Conservation (phyloP, 2,888 invertebrate species). For the Ophioninae sp. region DNA sequence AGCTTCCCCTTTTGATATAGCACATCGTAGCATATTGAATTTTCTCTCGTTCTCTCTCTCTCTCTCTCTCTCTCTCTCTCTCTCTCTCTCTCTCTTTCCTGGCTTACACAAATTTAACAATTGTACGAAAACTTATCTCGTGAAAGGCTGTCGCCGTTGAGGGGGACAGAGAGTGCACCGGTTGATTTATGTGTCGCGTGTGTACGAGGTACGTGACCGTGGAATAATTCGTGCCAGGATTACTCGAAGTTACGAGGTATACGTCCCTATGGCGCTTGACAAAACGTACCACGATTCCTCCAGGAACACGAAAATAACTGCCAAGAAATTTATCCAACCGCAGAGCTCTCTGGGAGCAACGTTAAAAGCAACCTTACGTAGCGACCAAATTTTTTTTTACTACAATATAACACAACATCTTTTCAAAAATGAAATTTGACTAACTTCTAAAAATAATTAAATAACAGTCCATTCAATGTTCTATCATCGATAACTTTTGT, state of each 20-base stretch:
- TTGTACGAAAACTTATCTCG: conserved; percentile 37
- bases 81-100: background rate
- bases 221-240: conserved; percentile 54
- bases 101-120: conserved; percentile 31
- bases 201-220: conserved; percentile 45
- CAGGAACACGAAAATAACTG: conserved; percentile 33
- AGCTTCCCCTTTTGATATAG: background rate
- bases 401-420: no score
- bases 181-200: conserved; percentile 51
- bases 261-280: conserved; percentile 9
- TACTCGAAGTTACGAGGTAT: conserved; percentile 37
- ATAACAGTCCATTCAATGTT: background rate
- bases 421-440: background rate
- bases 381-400: no score
- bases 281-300: conserved; percentile 33
- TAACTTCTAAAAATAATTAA: background rate
- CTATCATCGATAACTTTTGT: no score
- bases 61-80: background rate
- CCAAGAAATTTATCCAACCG: conserved; percentile 52
- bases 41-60: background rate
- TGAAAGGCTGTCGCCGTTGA: conserved; percentile 21
- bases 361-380: conserved; percentile 2
- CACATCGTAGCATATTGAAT: background rate
- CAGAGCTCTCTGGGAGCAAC: conserved; percentile 5
- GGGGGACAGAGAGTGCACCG: conserved; percentile 9